phyloP scores from a whole-genome alignment of 2,797 vertebrate species.

The Manis javanica region DNA sequence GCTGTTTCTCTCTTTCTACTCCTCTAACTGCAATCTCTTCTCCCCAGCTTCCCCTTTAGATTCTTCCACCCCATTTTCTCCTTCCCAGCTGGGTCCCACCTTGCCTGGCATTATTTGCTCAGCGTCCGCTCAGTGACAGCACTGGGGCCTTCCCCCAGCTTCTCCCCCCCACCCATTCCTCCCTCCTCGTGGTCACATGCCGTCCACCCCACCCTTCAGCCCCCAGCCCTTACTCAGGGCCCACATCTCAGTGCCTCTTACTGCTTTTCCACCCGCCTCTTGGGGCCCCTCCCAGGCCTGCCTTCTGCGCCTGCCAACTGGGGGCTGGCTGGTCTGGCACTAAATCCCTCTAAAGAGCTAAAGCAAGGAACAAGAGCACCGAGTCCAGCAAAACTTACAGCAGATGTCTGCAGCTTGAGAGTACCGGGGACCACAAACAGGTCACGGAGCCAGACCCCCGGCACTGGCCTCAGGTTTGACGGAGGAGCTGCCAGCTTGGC shows the following conservation, averaged over 20 bases:
- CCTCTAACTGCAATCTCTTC: not conserved
- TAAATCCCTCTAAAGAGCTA: not conserved
- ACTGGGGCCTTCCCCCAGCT: no score
- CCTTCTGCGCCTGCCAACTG: not conserved
- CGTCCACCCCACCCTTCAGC: not conserved
- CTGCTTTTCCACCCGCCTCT: not conserved
- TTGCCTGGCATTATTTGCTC: not conserved
- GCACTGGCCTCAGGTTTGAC: not conserved
- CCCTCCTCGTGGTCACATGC: not conserved
- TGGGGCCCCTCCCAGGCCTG: not conserved
- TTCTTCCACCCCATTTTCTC: not conserved
- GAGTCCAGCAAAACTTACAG: not conserved
- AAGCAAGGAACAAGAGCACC: not conserved
- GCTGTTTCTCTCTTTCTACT: not conserved
- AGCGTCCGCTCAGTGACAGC: not conserved
- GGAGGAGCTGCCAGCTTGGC: not conserved
- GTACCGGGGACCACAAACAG: not conserved
- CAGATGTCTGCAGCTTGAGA: not conserved
- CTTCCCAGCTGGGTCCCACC: not conserved
- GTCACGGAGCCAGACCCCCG: not conserved
- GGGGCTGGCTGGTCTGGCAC: not conserved
- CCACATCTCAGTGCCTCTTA: not conserved
- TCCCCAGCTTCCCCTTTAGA: not conserved
- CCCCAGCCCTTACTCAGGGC: no score
- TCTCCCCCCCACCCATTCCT: not conserved